These are phyloP conservation scores for Albula glossodonta DNA, from an alignment of 2,113 vertebrate species.

Conservation along the genomic window DNA sequence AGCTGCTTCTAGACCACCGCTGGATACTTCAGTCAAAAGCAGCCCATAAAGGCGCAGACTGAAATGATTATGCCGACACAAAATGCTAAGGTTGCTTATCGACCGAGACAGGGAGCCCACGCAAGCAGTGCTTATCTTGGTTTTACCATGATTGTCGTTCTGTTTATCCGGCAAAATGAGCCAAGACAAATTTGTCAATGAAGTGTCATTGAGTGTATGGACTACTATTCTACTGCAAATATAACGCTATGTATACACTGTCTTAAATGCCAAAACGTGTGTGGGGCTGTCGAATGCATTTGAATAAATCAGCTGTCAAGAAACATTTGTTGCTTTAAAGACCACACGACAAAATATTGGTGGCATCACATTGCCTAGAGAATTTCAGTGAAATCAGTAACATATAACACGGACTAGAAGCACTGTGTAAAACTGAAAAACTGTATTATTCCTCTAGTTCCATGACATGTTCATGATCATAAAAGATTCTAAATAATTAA, in stretches of 20 bases:
- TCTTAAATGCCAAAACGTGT: background rate
- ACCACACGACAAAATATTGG: background rate
- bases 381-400: no score
- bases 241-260: background rate
- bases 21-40: constrained; percentile 19
- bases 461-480: no score
- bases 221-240: background rate
- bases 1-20: constrained; percentile 31
- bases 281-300: background rate
- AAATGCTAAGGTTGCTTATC: background rate
- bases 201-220: background rate
- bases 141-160: background rate
- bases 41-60: constrained; percentile 25
- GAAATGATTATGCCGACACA: constrained; percentile 28
- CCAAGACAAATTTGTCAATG: background rate
- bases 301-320: background rate
- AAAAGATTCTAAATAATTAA: no score
- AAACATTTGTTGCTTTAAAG: background rate
- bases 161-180: background rate
- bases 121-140: background rate
- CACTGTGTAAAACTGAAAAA: background rate
- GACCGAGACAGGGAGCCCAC: background rate
- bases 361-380: background rate
- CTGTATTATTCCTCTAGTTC: no score
- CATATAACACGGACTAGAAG: background rate